phyloP scores from a whole-genome alignment of 2,113 vertebrate species.

The Myocastor coypus region DNA sequence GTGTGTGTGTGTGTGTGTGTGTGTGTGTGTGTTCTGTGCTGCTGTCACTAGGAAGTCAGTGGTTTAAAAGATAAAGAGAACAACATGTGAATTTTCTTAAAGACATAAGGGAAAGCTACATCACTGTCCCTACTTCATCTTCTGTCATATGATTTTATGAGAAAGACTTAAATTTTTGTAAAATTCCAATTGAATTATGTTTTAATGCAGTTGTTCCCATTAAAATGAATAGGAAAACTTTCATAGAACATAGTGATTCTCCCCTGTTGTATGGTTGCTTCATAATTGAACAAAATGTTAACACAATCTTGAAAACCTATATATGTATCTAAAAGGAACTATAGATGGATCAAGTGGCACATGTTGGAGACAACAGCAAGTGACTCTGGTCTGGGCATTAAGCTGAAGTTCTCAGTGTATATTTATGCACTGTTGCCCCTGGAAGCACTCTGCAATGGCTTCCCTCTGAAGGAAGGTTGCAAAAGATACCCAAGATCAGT shows the following conservation, averaged over 20 bases:
- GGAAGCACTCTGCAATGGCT: not conserved
- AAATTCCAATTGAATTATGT: slow-evolving; percentile 13
- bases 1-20: no score
- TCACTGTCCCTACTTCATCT: not conserved
- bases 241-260: not conserved
- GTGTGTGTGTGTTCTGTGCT: not conserved
- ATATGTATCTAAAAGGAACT: not conserved
- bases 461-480: not conserved
- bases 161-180: not conserved
- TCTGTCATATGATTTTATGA: not conserved
- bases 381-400: not conserved
- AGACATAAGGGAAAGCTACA: not conserved
- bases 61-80: not conserved
- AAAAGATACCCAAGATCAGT: not conserved
- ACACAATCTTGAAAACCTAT: not conserved
- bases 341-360: not conserved
- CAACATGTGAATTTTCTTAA: not conserved
- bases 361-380: fast-evolving
- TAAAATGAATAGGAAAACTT: slow-evolving; percentile 18
- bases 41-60: not conserved
- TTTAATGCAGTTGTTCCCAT: slow-evolving; percentile 15
- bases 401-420: not conserved
- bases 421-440: not conserved
- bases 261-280: not conserved
- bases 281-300: not conserved